phyloP scores from a whole-genome alignment of 2,113 vertebrate genomes.

The Dryoscopus gambensis region DNA sequence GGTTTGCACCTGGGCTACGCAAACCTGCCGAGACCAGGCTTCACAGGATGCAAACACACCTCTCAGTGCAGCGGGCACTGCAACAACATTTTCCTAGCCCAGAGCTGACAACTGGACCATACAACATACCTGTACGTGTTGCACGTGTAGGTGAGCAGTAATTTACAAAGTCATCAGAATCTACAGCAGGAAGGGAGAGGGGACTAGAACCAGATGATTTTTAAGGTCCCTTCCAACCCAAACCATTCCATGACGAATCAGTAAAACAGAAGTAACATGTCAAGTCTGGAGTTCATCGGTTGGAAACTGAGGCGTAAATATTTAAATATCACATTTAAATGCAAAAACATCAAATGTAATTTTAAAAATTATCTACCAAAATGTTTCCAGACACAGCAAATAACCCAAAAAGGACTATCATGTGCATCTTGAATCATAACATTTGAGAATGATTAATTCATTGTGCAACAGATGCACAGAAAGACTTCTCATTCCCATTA shows the following conservation, averaged over 20 bases:
- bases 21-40: not conserved
- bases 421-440: not conserved
- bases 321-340: not conserved
- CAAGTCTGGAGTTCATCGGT: not conserved
- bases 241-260: not conserved
- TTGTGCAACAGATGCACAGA: not conserved
- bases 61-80: not conserved
- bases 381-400: not conserved
- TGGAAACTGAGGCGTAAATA: not conserved
- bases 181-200: rapidly evolving
- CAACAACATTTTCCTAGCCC: not conserved
- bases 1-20: not conserved
- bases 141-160: not conserved
- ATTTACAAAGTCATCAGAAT: not conserved
- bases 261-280: not conserved
- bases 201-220: not conserved
- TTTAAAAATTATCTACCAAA: not conserved
- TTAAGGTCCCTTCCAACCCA: not conserved
- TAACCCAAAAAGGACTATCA: not conserved
- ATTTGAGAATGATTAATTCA: not conserved
- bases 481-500: not conserved
- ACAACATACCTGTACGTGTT: rapidly evolving
- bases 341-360: not conserved
- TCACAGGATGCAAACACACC: not conserved
- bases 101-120: not conserved